Base-by-base conservation (phyloP, 2,888 invertebrate genomes). In the Oxytorus armatus region DNA sequence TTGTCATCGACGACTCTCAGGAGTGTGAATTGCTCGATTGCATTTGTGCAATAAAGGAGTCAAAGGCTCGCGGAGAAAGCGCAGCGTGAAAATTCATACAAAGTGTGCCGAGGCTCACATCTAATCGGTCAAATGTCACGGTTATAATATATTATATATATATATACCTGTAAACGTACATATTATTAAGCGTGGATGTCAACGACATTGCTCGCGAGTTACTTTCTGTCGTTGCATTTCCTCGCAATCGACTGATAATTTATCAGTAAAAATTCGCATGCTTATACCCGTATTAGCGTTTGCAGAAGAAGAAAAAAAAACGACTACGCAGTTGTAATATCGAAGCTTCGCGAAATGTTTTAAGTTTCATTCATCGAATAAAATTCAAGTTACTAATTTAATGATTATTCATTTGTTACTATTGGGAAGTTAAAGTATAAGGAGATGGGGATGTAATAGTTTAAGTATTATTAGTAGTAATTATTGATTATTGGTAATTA, bases 81-180 rank as follows among this genome's bases (percentile, higher is more conserved):
- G 42, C n/a, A 55, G 18, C 42, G 33, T 65, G 39, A 33, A 74
- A 79, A 44, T 29, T 29, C 14, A 21, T 49, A 14, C 21, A 23
- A 63, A 25, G 68, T 69, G 61, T 53, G 47, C 55, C 69, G 74
- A 23, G 63, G 21, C 63, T 53, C 69, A n/a, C 39, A 49, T 65
- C 69, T 69, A 74, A 79, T 79, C 79, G 74, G 55, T 39, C 68
- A 69, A 79, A 79, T 74, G 79, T 74, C 74, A 79, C 49, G 69
- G 63, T 49, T 57, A 55, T 14, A 39, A 39, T 55, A 47, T 59
- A 70, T 18, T 55, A 47, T 59, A 70, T 18, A 36, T 47, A 23
- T 59, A 14, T 33, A 57, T 66, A 18, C 39, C 2, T 10, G 4
- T 14, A 39, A n/a, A n/a, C n/a, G n/a, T n/a, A 16, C 1, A 14